Conservation (phyloP, 2,113 vertebrate species). For the Eptesicus fuscus region DNA sequence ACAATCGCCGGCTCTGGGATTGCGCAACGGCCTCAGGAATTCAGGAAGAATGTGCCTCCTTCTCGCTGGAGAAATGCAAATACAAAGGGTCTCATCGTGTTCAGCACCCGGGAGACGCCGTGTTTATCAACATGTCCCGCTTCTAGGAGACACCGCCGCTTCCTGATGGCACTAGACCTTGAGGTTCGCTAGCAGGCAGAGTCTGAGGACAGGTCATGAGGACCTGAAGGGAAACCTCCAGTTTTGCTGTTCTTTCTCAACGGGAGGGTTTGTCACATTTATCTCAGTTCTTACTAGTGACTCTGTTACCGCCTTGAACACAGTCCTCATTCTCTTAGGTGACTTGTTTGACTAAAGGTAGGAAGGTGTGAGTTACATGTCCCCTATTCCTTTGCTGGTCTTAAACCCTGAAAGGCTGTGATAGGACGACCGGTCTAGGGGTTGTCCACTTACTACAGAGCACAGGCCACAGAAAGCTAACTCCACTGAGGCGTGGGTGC, state of each 20-base stretch:
- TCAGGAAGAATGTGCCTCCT: conserved; percentile 20
- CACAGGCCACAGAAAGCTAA: background rate
- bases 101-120: conserved; percentile 5
- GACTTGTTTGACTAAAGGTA: background rate
- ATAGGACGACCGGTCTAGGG: background rate
- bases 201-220: background rate
- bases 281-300: background rate
- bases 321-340: background rate
- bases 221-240: background rate
- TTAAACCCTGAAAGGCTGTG: background rate
- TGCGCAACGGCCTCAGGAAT: conserved; percentile 58
- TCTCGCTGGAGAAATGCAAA: conserved; percentile 13
- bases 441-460: background rate
- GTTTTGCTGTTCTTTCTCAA: background rate
- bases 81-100: background rate
- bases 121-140: background rate
- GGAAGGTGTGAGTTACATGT: background rate
- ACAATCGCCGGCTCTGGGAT: conserved; percentile 27
- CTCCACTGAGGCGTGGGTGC: background rate
- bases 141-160: background rate
- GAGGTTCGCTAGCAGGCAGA: background rate
- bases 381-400: background rate
- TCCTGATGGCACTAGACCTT: background rate
- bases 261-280: background rate
- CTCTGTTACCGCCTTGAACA: background rate